These are phyloP conservation scores for Diceros bicornis DNA, from an alignment of 2,797 vertebrate species.

Conservation along the genomic window DNA sequence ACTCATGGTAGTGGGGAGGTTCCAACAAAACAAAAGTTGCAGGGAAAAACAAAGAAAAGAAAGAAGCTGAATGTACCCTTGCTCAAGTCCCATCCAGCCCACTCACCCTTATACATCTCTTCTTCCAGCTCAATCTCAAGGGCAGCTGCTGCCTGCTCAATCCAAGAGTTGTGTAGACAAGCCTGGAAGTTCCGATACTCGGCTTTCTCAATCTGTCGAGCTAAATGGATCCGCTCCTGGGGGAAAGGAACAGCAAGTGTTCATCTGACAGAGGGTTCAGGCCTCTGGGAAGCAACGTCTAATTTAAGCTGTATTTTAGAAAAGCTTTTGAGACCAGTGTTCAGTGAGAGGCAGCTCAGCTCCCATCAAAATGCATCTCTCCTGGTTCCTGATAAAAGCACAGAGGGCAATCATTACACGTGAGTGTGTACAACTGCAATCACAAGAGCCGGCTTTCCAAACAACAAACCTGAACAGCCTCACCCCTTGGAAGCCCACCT, in stretches of 20 bases:
- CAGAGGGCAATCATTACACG: background rate
- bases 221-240: constrained; percentile 95
- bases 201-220: constrained; percentile 95
- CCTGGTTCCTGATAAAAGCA: background rate
- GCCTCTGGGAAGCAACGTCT: background rate
- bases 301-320: background rate
- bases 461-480: background rate
- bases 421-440: accelerated
- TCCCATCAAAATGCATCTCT: background rate
- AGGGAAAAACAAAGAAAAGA: background rate
- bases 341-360: background rate
- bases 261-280: background rate
- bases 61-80: background rate
- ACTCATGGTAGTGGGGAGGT: background rate
- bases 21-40: background rate
- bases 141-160: constrained; percentile 95
- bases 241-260: constrained; percentile 57
- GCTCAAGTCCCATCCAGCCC: background rate
- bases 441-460: background rate
- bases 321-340: background rate
- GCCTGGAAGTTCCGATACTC: constrained; percentile 95
- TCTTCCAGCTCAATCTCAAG: constrained; percentile 97
- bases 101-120: constrained; percentile 93
- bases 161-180: constrained; percentile 97
- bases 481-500: background rate